Evolutionary conservation across 2,797 vertebrate genomes (phyloP).

Genomic region (Danio tinwini): DNA sequence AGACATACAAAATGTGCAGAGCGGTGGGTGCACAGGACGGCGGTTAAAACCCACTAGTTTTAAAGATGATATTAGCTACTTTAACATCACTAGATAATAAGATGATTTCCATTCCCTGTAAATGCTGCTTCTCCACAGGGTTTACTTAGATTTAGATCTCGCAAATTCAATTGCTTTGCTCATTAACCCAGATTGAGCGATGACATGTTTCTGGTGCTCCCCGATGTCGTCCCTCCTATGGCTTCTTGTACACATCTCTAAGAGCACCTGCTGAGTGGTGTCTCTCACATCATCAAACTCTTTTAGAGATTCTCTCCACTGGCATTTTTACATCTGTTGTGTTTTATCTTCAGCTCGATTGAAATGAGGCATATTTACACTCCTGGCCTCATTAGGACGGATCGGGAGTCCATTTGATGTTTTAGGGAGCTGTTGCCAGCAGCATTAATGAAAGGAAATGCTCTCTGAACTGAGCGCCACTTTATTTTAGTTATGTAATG

Average conservation of each 20-base stretch:
- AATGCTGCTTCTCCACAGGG: background rate
- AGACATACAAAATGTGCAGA: background rate
- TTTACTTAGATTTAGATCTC: background rate
- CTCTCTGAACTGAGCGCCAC: background rate
- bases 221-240: background rate
- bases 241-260: background rate
- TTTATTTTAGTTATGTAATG: conserved; percentile 7
- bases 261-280: conserved; percentile 19
- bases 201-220: conserved; percentile 22
- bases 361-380: conserved; percentile 1
- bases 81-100: conserved; percentile 1
- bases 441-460: background rate
- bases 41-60: too few species aligned
- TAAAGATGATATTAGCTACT: background rate
- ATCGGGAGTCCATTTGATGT: background rate
- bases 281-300: conserved; percentile 29
- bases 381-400: conserved; percentile 10
- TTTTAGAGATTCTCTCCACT: conserved; percentile 12
- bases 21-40: background rate
- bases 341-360: background rate
- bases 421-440: background rate
- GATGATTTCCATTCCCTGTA: background rate
- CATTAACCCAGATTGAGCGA: conserved; percentile 24
- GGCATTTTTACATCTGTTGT: background rate
- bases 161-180: conserved; percentile 11